phyloP scores from a whole-genome alignment of 2,888 invertebrate genomes.

The Melitaea athalia region DNA sequence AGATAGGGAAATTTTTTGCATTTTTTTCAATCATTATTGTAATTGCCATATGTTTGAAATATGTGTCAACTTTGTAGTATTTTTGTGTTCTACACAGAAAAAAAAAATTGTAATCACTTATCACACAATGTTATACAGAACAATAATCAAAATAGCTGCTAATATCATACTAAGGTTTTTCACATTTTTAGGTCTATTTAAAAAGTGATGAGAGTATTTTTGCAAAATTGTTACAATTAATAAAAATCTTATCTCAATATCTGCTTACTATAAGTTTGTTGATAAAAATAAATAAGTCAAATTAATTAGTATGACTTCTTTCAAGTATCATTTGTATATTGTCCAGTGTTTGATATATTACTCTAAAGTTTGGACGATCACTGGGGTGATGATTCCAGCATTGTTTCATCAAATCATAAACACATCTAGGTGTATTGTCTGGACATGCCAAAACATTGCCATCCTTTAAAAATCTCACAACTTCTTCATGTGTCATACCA shows the following conservation, averaged over 20 bases:
- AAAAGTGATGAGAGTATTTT: slow-evolving; percentile 36
- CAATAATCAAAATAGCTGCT: slow-evolving; percentile 7
- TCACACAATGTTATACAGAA: slow-evolving; percentile 24
- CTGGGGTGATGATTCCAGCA: slow-evolving; percentile 95
- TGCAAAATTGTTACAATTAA: slow-evolving; percentile 38
- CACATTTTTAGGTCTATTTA: slow-evolving; percentile 32
- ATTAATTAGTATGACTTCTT: slow-evolving; percentile 71
- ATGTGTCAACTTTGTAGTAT: slow-evolving; percentile 21
- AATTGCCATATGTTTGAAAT: slow-evolving; percentile 30
- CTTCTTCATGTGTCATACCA: slow-evolving; percentile 98
- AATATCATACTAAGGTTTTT: slow-evolving; percentile 33
- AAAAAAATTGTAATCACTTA: slow-evolving; percentile 15
- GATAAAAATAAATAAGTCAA: slow-evolving; percentile 32
- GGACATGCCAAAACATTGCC: slow-evolving; percentile 95
- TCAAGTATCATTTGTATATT: slow-evolving; percentile 83
- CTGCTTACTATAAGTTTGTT: slow-evolving; percentile 27
- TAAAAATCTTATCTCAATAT: slow-evolving; percentile 39
- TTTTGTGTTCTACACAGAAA: slow-evolving; percentile 12
- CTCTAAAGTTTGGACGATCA: slow-evolving; percentile 92
- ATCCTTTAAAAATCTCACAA: slow-evolving; percentile 96
- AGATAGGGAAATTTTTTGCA: slow-evolving; percentile 18
- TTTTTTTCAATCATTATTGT: slow-evolving; percentile 23
- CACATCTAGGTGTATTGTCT: slow-evolving; percentile 92
- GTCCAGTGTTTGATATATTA: slow-evolving; percentile 90
- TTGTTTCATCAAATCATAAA: slow-evolving; percentile 95